These are phyloP conservation scores for Metridium senile DNA, from an alignment of 92 coral and sea anemone genomes.

Conservation along the genomic window DNA sequence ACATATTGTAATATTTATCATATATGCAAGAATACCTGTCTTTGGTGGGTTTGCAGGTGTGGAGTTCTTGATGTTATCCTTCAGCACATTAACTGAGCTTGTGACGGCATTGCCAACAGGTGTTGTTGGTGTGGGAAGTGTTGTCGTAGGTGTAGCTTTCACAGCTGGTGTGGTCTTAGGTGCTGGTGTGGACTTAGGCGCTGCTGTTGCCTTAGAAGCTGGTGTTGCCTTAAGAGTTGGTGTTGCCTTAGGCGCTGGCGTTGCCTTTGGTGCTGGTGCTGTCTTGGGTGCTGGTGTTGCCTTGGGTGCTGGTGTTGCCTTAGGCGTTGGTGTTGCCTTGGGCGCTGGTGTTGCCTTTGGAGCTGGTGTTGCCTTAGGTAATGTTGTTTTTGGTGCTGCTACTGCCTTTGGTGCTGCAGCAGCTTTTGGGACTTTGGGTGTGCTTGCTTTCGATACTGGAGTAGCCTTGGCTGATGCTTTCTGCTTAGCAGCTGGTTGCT, in stretches of 20 bases:
- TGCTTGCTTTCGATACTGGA: background rate
- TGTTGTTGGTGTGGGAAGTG: slow-evolving; percentile 31
- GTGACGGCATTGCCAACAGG: slow-evolving; percentile 40
- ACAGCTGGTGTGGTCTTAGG: slow-evolving; percentile 28
- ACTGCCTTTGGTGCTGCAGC: slow-evolving; percentile 8
- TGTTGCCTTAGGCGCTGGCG: slow-evolving; percentile 11
- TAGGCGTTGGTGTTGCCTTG: background rate
- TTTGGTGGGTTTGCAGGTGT: slow-evolving; percentile 10
- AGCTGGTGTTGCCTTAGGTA: slow-evolving; percentile 1
- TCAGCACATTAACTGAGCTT: slow-evolving; percentile 36
- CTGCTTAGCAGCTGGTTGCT: background rate
- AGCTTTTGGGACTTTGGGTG: slow-evolving; percentile 12
- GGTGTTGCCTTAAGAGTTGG: background rate
- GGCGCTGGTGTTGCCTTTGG: slow-evolving; percentile 19
- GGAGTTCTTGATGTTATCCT: slow-evolving; percentile 13
- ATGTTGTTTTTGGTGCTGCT: slow-evolving; percentile 12
- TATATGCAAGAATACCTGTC: slow-evolving; percentile 29
- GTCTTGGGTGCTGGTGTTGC: background rate
- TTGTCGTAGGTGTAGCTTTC: slow-evolving; percentile 31
- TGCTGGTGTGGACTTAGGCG: slow-evolving; percentile 1
- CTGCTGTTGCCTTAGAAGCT: background rate
- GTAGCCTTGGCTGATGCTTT: background rate
- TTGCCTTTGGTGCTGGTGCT: slow-evolving; percentile 16
- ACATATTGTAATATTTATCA: too few species aligned
- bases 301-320: background rate